Evolutionary conservation across 2,888 invertebrate species (phyloP), one percentile per base, ranked within the genome.

Genomic region (Chaetoderma sp.): DNA sequence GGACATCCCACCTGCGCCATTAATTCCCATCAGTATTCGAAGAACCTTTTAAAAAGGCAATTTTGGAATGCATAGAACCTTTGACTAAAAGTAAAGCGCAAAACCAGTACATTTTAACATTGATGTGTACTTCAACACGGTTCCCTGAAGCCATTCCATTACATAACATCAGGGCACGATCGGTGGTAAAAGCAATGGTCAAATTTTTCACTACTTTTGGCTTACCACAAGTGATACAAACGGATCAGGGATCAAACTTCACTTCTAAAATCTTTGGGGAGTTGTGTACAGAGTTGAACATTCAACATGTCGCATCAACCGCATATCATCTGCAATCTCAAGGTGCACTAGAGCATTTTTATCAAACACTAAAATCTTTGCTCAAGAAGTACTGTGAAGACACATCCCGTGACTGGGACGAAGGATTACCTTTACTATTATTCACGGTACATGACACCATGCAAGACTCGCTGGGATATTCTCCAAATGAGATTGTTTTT

Each of bases 101-200:
- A 13, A 33, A 54, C 28, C 27, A 44, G 27, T 60, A 44, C 28
- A 18, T 60, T 8, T 45, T 65, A 18, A 65, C 65, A 28, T 63
- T 65, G 18, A 65, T 60, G 65, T 21, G 27, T 45, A 18, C 47
- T 16, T 8, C 60, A n/a, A 59, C 57, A 8, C 27, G 63, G 47
- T 65, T 60, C 25, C 65, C 60, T 18, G 60, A 50, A 32, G 65
- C 65, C 23, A 60, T 60, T 23, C 60, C 65, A 13, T 55, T 65
- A 4, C 50, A 52, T 23, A 27, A 42, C 13, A 65, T 60, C 18
- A 60, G 3, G 8, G 30, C 65, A n/a, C 3, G 18, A 16, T 25
- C 4, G 10, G 21, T 60, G 13, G 33, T 25, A 8, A 42, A 59
- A 8, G 30, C 52, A 21, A 25, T 52, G 23, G 18, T 64, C 18